Evolutionary conservation across 23 tunicate species (phyloP).

Genomic region (Ciona savignyi): DNA sequence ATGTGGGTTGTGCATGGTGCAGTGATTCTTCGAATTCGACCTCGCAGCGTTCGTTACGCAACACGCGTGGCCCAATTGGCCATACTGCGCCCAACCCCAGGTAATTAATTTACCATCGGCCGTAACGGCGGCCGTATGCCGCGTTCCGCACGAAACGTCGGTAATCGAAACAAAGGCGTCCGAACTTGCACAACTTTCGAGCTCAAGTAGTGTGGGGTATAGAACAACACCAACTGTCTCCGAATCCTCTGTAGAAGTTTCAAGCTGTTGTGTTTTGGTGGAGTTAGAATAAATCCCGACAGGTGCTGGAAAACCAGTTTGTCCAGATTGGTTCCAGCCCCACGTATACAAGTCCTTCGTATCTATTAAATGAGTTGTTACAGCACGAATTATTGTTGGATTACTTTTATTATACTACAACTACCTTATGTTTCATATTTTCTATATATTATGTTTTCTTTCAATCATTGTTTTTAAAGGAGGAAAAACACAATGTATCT

Average conservation of each 20-base stretch:
- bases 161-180: conserved; percentile 43
- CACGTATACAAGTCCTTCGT: conserved; percentile 71
- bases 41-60: too few relatives aligned
- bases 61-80: conserved; percentile 65
- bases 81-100: conserved; percentile 91
- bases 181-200: conserved; percentile 18
- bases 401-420: too few relatives aligned
- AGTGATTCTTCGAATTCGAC: too few relatives aligned
- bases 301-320: conserved; percentile 73
- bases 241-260: background rate
- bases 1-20: too few relatives aligned
- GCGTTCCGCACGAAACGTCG: conserved; percentile 53
- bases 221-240: conserved; percentile 39
- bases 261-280: background rate
- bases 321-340: conserved; percentile 95
- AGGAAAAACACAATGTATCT: too few relatives aligned
- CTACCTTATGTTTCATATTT: too few relatives aligned
- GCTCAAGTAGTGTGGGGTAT: conserved; percentile 50
- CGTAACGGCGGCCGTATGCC: conserved; percentile 59
- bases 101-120: conserved; percentile 37
- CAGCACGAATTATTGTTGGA: too few relatives aligned
- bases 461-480: too few relatives aligned
- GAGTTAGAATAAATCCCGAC: conserved; percentile 4
- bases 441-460: too few relatives aligned
- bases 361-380: conserved; percentile 16